A percentile compares a stretch with the other conserved stretches of the same genome.
phyloP scores from a whole-genome alignment of 2,888 invertebrate species.

The Asteroscopus sphinx region DNA sequence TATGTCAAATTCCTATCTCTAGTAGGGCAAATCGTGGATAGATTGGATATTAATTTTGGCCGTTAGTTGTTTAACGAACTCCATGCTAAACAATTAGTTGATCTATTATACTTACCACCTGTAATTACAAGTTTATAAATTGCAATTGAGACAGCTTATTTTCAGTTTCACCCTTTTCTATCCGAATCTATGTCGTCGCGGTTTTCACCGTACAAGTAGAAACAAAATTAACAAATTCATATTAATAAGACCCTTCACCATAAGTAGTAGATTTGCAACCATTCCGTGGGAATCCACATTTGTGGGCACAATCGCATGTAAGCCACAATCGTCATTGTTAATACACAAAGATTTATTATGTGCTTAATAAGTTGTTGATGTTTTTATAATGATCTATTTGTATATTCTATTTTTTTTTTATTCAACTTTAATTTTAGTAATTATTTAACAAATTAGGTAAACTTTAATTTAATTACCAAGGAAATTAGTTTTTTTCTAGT shows the following conservation, averaged over 20 bases:
- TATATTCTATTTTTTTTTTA: constrained; percentile 28
- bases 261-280: constrained; percentile 25
- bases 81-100: no score
- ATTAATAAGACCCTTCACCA: constrained; percentile 37
- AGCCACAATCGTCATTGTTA: constrained; percentile 46
- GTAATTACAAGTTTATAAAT: no score
- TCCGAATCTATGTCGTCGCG: constrained; percentile 17
- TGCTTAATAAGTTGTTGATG: constrained; percentile 45
- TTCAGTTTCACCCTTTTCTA: no score
- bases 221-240: constrained; percentile 32
- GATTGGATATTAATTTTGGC: no score
- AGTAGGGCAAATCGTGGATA: no score
- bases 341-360: constrained; percentile 40
- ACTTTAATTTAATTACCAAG: constrained; percentile 3
- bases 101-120: no score
- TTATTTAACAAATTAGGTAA: neutral
- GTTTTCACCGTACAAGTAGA: constrained; percentile 31
- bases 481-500: no score
- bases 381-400: constrained; percentile 40
- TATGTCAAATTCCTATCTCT: no score
- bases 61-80: no score
- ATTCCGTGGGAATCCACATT: constrained; percentile 36
- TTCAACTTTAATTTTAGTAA: constrained; percentile 5
- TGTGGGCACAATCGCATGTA: constrained; percentile 28
- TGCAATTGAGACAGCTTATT: no score